These are phyloP conservation scores for Pseudopodoces humilis DNA, from an alignment of 2,113 vertebrate species.

Conservation along the genomic window DNA sequence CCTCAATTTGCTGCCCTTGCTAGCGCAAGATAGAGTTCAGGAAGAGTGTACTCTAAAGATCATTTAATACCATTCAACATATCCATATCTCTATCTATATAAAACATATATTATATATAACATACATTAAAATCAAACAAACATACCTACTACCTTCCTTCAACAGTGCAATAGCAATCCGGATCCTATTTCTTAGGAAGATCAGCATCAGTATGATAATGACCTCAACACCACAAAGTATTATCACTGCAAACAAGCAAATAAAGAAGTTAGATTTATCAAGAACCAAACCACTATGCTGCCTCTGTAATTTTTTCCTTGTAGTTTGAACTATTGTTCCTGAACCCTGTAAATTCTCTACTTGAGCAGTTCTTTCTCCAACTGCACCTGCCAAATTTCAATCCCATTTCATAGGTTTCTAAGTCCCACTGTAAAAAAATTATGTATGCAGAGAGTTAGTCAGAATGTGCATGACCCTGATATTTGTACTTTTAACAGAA, in stretches of 20 bases:
- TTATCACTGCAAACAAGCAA: slow-evolving; percentile 82
- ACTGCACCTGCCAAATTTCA: background rate
- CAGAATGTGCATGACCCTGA: background rate
- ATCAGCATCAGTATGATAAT: slow-evolving; percentile 86
- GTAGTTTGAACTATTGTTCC: background rate
- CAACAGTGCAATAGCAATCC: slow-evolving; percentile 86
- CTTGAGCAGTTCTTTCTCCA: background rate
- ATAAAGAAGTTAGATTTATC: background rate
- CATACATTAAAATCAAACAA: background rate
- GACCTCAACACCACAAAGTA: slow-evolving; percentile 82
- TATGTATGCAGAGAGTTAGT: background rate
- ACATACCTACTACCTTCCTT: slow-evolving; percentile 94
- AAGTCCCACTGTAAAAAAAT: background rate
- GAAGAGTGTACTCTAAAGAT: background rate
- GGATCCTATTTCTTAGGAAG: slow-evolving; percentile 87
- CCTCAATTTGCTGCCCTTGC: background rate
- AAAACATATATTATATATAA: background rate
- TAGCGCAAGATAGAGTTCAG: background rate
- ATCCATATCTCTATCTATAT: no score
- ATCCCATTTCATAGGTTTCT: background rate
- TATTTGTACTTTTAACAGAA: background rate
- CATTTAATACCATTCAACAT: background rate
- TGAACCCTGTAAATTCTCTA: background rate
- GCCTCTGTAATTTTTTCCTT: background rate
- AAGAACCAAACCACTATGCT: background rate